Base-by-base conservation (phyloP, 2,113 vertebrate species). In the Neolamprologus devosi region DNA sequence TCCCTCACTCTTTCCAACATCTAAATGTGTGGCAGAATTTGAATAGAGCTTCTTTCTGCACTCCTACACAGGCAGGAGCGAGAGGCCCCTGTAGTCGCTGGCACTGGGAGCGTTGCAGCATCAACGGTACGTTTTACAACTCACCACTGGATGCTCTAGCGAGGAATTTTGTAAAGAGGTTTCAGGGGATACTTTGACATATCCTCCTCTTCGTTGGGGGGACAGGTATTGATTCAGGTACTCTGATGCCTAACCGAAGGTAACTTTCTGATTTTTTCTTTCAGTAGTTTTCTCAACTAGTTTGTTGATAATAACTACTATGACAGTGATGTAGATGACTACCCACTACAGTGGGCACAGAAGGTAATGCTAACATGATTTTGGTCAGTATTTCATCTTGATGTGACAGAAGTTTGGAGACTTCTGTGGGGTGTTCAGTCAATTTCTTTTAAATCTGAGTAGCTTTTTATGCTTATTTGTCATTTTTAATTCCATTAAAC, bases 11-110 rank as follows among this genome's bases (percentile, higher is more conserved):
- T 79, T 81, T 86, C 86, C 91, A 88, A 88, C 93, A 88, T 91
- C 94, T 95, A 95, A 96, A 96, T 93, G 94, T 93, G 93, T 54
- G 90, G 85, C 80, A 12, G 89, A 82, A 85, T 95, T 93, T 95
- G 95, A 94, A 96, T 94, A 96, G 94, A 95, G 94, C 95, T 95
- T 96, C 96, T 96, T 96, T 96, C 96, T 96, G 94, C 94, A 93
- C 95, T 92, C 87, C 88, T 83, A 90, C 94, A 80, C 92, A 89
- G 87, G 90, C 94, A 92, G 90, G 93, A 95, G 93, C 9, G 2
- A 91, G 91, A 94, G 91, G 94, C 95, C 92, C 91, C 91, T 93
- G 87, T 90, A 94, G 91, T 89, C 65, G 7, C 82, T 79, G 89
- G 80, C 89, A 87, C 85, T 75, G 80, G 93, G 93, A 95, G 83